A percentile compares a stretch with the other conserved stretches of the same genome.
Evolutionary conservation across 2,797 vertebrate genomes (phyloP).

Genomic region (Enteromius unitaeniatus): DNA sequence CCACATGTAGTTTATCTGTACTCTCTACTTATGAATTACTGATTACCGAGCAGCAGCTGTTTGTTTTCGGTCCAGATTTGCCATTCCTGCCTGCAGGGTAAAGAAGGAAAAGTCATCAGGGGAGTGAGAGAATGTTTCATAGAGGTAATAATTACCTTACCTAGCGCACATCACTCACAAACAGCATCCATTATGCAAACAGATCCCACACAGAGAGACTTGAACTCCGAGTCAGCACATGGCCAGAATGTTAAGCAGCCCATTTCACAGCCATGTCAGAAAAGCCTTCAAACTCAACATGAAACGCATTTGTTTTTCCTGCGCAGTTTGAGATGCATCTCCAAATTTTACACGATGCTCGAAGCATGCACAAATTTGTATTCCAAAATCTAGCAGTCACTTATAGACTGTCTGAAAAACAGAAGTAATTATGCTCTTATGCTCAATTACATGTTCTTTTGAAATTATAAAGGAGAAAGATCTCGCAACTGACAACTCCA

Average conservation of each 20-base stretch:
- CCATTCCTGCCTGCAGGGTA: slow-evolving; percentile 11
- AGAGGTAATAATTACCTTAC: slow-evolving; percentile 62
- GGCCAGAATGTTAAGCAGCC: slow-evolving; percentile 53
- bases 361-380: neutral
- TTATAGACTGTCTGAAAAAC: neutral
- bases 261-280: slow-evolving; percentile 17
- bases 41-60: slow-evolving; percentile 24
- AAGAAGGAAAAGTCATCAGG: slow-evolving; percentile 13
- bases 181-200: slow-evolving; percentile 58
- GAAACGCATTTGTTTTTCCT: neutral
- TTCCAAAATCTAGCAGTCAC: neutral
- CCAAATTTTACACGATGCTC: neutral
- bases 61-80: slow-evolving; percentile 34
- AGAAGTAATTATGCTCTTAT: neutral
- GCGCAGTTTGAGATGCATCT: neutral
- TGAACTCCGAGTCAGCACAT: slow-evolving; percentile 31
- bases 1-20: slow-evolving; percentile 13
- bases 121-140: slow-evolving; percentile 51
- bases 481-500: neutral
- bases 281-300: slow-evolving; percentile 7
- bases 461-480: neutral
- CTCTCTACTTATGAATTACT: slow-evolving; percentile 13
- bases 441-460: neutral
- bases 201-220: slow-evolving; percentile 32
- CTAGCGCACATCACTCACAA: slow-evolving; percentile 56